phyloP scores from a whole-genome alignment of 2,888 invertebrate species.

The Clivina fossor region DNA sequence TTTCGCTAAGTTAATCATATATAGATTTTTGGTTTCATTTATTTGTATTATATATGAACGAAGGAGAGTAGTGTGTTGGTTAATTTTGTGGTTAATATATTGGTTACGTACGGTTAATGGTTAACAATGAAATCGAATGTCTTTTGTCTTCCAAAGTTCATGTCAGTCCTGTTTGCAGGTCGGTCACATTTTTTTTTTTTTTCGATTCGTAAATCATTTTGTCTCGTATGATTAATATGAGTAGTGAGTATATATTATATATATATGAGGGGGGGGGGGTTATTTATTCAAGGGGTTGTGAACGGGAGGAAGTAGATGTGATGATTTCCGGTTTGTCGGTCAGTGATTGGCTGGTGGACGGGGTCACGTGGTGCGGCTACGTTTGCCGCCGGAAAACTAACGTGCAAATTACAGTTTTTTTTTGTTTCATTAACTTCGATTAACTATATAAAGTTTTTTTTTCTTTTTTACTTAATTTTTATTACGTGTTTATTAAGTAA shows the following conservation, averaged over 20 bases:
- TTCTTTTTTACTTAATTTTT: conserved; percentile 13
- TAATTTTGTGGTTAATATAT: too few species aligned
- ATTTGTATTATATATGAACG: conserved; percentile 35
- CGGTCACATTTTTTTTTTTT: too few species aligned
- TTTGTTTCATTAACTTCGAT: too few species aligned
- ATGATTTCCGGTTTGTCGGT: conserved; percentile 12
- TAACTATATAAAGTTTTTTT: conserved; percentile 30
- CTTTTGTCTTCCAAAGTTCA: too few species aligned
- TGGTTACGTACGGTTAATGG: too few species aligned
- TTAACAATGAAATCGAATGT: too few species aligned
- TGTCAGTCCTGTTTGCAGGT: too few species aligned
- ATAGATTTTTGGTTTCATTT: conserved; percentile 25
- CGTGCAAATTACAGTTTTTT: conserved; percentile 33
- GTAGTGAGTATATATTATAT: background rate
- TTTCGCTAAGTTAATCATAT: conserved; percentile 19
- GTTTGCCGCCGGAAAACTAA: conserved; percentile 27
- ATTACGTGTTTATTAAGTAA: conserved; percentile 24
- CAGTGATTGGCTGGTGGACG: conserved; percentile 31
- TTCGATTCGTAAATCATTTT: conserved; percentile 1
- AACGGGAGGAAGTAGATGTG: too few species aligned
- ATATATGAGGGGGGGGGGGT: background rate
- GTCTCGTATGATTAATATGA: background rate
- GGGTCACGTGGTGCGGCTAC: conserved; percentile 32
- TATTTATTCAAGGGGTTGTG: background rate
- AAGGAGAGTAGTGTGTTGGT: conserved; percentile 39